Conservation (phyloP, 2,113 vertebrate genomes). For the Scolopax mira region DNA sequence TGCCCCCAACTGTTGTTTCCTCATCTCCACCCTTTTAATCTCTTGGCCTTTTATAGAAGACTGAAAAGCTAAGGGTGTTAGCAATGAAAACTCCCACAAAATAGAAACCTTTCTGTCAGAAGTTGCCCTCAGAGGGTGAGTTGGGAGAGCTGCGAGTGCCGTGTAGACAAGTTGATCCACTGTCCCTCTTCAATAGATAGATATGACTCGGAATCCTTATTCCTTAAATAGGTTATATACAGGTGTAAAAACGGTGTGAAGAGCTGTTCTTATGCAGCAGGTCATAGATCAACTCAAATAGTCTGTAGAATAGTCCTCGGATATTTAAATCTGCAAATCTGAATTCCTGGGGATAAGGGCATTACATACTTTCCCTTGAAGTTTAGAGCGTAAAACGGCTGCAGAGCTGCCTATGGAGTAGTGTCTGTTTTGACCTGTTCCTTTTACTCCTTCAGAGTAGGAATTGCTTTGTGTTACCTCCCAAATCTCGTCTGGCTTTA, state of each 20-base stretch:
- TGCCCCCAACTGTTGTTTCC: background rate
- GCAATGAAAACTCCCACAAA: background rate
- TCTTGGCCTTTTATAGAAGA: background rate
- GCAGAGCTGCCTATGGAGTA: background rate
- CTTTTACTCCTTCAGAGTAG: background rate
- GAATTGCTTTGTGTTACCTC: background rate
- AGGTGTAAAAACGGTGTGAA: background rate
- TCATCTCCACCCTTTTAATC: background rate
- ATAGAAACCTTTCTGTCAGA: background rate
- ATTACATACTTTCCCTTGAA: background rate
- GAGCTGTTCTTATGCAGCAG: background rate
- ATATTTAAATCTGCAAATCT: background rate
- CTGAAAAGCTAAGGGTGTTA: background rate
- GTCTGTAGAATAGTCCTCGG: background rate
- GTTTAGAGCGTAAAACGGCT: background rate
- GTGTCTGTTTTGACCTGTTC: background rate
- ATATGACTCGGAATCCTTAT: accelerated
- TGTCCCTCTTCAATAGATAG: background rate
- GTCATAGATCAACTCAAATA: background rate
- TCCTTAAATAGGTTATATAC: background rate
- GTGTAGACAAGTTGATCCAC: background rate
- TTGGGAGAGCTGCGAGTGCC: background rate
- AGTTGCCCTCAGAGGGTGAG: background rate
- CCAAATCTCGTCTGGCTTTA: background rate
- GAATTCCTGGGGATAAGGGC: background rate